A percentile compares a stretch with the other conserved stretches of the same genome.
These are phyloP conservation scores for Cinclus mexicanus DNA, from an alignment of 2,113 vertebrate species.

Conservation along the genomic window DNA sequence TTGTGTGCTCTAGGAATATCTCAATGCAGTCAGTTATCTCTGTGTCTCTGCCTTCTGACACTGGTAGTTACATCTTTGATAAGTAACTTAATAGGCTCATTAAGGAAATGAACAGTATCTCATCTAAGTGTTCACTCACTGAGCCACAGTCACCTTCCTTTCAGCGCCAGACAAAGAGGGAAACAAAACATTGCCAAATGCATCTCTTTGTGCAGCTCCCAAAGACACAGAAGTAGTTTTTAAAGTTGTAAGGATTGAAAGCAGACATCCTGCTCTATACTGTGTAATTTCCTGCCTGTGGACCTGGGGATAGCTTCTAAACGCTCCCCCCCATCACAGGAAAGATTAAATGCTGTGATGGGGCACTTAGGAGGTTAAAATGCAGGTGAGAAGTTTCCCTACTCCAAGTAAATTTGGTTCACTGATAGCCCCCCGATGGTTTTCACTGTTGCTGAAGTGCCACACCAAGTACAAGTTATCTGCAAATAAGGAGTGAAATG, in stretches of 20 bases:
- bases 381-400: background rate
- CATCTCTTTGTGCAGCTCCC: background rate
- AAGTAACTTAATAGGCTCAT: background rate
- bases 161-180: background rate
- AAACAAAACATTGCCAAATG: background rate
- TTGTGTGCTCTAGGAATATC: background rate
- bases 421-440: rapidly evolving
- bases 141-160: background rate
- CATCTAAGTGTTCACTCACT: background rate
- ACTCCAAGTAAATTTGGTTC: background rate
- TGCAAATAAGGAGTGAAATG: background rate
- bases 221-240: background rate
- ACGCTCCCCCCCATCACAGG: background rate
- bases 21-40: background rate
- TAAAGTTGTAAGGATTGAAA: background rate
- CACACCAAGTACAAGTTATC: background rate
- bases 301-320: background rate
- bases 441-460: background rate
- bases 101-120: slow-evolving; percentile 18
- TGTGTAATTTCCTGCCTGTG: rapidly evolving
- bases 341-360: background rate
- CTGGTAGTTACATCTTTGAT: background rate
- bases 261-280: background rate
- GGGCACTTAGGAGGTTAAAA: background rate
- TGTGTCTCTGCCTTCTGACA: background rate